phyloP scores from a whole-genome alignment of 2,888 invertebrate genomes.

The Mythimna ferrago region DNA sequence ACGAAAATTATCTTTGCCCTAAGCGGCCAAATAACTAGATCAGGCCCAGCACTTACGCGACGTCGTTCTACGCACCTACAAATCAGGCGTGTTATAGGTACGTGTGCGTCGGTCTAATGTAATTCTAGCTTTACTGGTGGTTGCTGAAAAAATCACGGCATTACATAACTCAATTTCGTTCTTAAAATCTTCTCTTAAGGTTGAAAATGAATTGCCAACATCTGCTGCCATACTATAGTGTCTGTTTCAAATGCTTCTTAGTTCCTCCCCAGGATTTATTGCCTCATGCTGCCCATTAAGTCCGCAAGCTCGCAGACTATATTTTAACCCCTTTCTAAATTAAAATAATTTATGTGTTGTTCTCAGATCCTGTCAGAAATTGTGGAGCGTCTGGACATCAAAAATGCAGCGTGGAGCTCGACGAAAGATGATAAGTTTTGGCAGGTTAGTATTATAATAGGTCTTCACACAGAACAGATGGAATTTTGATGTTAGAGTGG shows the following conservation, averaged over 20 bases:
- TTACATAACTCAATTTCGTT: background rate
- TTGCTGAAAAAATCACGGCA: background rate
- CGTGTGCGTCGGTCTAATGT: too few species aligned
- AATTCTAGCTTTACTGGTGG: background rate
- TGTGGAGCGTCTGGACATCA: constrained; percentile 87
- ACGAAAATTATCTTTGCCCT: too few species aligned
- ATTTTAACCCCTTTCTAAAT: constrained; percentile 21
- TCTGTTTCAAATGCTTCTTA: constrained; percentile 20
- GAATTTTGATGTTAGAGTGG: too few species aligned
- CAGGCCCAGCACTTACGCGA: too few species aligned
- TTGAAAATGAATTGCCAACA: constrained; percentile 2
- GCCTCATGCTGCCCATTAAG: constrained; percentile 17
- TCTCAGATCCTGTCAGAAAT: constrained; percentile 88
- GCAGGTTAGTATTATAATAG: constrained; percentile 75
- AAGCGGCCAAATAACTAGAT: too few species aligned
- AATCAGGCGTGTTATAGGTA: too few species aligned
- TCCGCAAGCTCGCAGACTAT: background rate
- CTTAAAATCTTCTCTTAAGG: background rate
- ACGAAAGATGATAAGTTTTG: constrained; percentile 87
- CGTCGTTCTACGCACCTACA: too few species aligned
- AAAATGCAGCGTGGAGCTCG: constrained; percentile 90
- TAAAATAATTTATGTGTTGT: constrained; percentile 23
- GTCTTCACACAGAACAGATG: too few species aligned
- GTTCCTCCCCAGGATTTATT: constrained; percentile 19
- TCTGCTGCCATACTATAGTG: background rate